phyloP scores from a whole-genome alignment of 2,888 invertebrate genomes.

The Suillia variegata region DNA sequence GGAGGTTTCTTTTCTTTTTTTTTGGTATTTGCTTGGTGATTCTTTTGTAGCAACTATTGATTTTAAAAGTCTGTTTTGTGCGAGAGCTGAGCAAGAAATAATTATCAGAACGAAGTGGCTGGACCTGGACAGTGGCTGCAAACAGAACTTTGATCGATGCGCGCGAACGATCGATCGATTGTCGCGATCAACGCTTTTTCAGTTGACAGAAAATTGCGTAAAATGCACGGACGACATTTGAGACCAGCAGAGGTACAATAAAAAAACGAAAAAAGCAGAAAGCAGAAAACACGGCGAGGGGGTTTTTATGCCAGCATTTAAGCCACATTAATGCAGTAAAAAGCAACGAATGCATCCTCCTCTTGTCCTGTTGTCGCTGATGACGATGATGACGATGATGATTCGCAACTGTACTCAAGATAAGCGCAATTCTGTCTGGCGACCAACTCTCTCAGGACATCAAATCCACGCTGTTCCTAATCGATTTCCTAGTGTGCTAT shows the following conservation, averaged over 20 bases:
- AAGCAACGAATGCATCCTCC: conserved; percentile 18
- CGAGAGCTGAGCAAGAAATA: too few species aligned
- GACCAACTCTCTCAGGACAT: conserved; percentile 26
- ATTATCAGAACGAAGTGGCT: neutral
- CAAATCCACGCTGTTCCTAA: conserved; percentile 19
- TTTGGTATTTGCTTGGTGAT: too few species aligned
- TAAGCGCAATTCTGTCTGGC: conserved; percentile 27
- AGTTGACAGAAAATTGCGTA: conserved; percentile 37
- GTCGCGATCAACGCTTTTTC: neutral
- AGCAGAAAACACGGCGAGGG: neutral
- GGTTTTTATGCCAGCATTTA: conserved; percentile 33
- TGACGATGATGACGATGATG: too few species aligned
- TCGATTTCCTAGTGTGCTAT: neutral
- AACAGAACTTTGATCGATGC: neutral
- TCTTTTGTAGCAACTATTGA: too few species aligned
- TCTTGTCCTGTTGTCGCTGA: too few species aligned
- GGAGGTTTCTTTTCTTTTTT: too few species aligned
- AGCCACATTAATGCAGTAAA: conserved; percentile 36
- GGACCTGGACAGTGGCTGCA: neutral
- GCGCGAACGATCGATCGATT: neutral
- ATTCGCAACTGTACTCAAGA: conserved; percentile 17
- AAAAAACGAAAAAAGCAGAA: too few species aligned
- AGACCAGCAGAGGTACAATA: neutral
- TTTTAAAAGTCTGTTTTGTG: too few species aligned
- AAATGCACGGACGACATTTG: neutral